Evolutionary conservation across 2,113 vertebrate genomes (phyloP).

Genomic region (Pangasianodon gigas): DNA sequence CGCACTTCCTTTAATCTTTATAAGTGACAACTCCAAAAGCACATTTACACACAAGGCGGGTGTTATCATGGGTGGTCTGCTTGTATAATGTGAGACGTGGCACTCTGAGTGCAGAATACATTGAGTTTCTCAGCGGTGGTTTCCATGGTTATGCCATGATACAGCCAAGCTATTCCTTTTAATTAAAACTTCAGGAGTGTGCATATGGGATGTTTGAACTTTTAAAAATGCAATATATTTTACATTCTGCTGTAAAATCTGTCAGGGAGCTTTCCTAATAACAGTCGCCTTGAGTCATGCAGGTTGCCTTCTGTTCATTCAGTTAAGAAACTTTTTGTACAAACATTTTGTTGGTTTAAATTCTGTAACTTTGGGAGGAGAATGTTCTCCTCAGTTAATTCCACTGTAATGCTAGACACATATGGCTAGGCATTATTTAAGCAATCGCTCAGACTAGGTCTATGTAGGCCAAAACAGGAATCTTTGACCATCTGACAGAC

Average conservation of each 20-base stretch:
- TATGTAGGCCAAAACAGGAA: not conserved
- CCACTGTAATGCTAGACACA: not conserved
- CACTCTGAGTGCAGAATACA: slow-evolving; percentile 6
- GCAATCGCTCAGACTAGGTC: not conserved
- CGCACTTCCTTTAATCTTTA: slow-evolving; percentile 42
- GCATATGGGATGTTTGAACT: slow-evolving; percentile 32
- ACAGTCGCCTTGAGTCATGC: slow-evolving; percentile 17
- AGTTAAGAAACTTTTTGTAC: not conserved
- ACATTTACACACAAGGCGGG: slow-evolving; percentile 28
- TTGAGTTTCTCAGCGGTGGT: not conserved
- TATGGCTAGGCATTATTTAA: not conserved
- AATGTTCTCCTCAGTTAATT: not conserved
- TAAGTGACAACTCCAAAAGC: slow-evolving; percentile 44
- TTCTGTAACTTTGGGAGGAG: not conserved
- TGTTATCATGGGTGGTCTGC: slow-evolving; percentile 50
- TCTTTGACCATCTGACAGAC: not conserved
- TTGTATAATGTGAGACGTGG: slow-evolving; percentile 34
- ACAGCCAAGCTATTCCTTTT: slow-evolving; percentile 28
- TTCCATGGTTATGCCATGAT: slow-evolving; percentile 19
- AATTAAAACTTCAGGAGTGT: slow-evolving; percentile 36
- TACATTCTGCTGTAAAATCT: slow-evolving; percentile 29
- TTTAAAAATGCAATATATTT: slow-evolving; percentile 24
- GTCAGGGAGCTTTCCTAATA: slow-evolving; percentile 15
- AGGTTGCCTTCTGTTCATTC: slow-evolving; percentile 16
- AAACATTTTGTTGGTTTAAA: not conserved